Base-by-base conservation (phyloP, 1,140 invertebrate species). In the Bombus difficillimus region DNA sequence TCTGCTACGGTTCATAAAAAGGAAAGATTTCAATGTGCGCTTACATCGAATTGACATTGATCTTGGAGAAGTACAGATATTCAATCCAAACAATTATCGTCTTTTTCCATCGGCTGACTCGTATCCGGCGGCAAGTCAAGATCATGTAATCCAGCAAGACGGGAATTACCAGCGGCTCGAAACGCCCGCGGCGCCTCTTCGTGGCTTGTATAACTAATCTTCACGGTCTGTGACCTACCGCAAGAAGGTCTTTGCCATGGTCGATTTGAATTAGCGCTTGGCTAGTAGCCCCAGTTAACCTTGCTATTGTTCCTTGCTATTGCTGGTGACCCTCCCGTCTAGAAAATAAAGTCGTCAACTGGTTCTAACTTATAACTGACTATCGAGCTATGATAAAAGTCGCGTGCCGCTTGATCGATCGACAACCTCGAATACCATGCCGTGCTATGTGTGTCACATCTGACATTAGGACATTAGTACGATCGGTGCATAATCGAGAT, bases 231-330 rank as follows among this genome's bases (percentile, higher is more conserved):
- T 82, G 88, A 93, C 87, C 88, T 92, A 90, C 79, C 88, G 79
- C 83, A 92, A 91, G 85, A 92, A 92, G 88, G 91, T 92, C 92
- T 93, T 86, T 93, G 92, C 86, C 93, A 93, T 53, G 93, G 92
- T 64, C 90, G 88, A n/a, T 72, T 85, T 73, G 77, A 86, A 86
- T 91, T 91, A 86, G 88, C 81, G 83, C 73, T 73, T 85, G 77
- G 71, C 68, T 41, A 43, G n/a, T 62, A 57, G 41, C 76, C n/a
- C 57, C 18, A 41, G 86, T 88, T 89, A 91, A 85, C 93, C 92
- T 93, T 92, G 92, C 92, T 92, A 92, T 92, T 93, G 92, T 78
- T 41, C 92, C 92, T 91, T 92, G 90, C 89, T 92, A 92, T 91
- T 92, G 91, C 86, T 62, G 43, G 77, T 79, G 77, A 88, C 76